Percentiles rank a stretch among this genome's conserved stretches.
These are phyloP conservation scores for Tuta absoluta DNA, from an alignment of 2,888 invertebrate genomes.

Conservation along the genomic window DNA sequence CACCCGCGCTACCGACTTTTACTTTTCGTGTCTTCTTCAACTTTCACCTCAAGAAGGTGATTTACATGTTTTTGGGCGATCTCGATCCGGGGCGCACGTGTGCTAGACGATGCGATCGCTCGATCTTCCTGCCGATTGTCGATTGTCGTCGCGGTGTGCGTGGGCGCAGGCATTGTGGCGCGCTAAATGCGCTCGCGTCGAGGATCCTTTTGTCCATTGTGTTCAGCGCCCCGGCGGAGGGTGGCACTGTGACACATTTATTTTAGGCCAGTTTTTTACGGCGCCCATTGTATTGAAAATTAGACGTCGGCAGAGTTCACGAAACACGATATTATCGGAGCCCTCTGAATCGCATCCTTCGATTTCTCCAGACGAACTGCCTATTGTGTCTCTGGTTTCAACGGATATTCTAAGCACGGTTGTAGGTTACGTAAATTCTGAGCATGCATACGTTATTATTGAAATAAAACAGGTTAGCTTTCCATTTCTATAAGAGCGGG, in stretches of 20 bases:
- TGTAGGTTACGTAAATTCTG: constrained; percentile 43
- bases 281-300: constrained; percentile 78
- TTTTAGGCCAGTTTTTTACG: constrained; percentile 76
- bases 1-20: constrained; percentile 64
- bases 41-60: constrained; percentile 76
- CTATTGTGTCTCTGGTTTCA: constrained; percentile 51
- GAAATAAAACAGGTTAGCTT: constrained; percentile 73
- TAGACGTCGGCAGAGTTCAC: constrained; percentile 75
- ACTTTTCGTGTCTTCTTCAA: constrained; percentile 73
- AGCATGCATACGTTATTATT: constrained; percentile 51
- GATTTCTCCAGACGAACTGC: constrained; percentile 47
- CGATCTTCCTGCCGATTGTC: constrained; percentile 66
- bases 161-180: constrained; percentile 68
- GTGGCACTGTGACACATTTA: constrained; percentile 81
- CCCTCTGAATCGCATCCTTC: constrained; percentile 60
- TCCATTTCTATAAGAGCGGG: constrained; percentile 67
- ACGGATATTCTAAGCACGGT: constrained; percentile 47
- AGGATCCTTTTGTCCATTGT: constrained; percentile 76
- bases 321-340: constrained; percentile 75
- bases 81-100: constrained; percentile 45
- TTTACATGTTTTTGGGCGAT: constrained; percentile 62
- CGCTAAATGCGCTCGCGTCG: constrained; percentile 58
- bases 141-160: constrained; percentile 45
- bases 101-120: constrained; percentile 47
- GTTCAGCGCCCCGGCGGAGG: constrained; percentile 58